Percentiles rank a stretch among this genome's conserved stretches.
These are phyloP conservation scores for Schizotus pectinicornis DNA, from an alignment of 2,888 invertebrate genomes.

Conservation along the genomic window DNA sequence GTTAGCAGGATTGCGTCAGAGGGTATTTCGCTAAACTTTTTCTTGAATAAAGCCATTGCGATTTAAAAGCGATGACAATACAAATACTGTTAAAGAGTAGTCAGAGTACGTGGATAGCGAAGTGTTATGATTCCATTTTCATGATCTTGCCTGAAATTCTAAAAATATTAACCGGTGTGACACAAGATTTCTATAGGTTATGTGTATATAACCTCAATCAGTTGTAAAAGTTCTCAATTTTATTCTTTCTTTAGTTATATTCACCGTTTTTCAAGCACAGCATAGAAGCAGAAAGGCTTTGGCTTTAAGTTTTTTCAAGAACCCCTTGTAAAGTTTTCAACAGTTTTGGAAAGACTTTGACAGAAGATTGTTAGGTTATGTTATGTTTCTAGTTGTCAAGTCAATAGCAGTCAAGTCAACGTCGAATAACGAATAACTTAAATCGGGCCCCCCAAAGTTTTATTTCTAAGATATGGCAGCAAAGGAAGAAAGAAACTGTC, in stretches of 20 bases:
- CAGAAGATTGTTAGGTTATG: too few species aligned
- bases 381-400: too few species aligned
- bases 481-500: conserved; percentile 54
- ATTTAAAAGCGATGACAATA: not conserved
- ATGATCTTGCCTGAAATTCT: not conserved
- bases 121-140: conserved; percentile 3
- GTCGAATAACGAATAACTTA: too few species aligned
- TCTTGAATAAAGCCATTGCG: conserved; percentile 65
- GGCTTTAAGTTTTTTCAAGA: too few species aligned
- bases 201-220: conserved; percentile 1
- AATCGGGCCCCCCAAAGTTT: conserved; percentile 41
- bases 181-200: not conserved
- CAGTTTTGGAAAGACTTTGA: too few species aligned
- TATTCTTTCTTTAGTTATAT: not conserved
- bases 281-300: too few species aligned
- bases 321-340: too few species aligned
- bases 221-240: not conserved
- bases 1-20: conserved; percentile 65
- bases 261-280: too few species aligned
- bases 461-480: too few species aligned
- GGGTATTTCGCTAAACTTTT: conserved; percentile 61
- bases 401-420: too few species aligned
- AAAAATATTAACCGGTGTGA: not conserved
- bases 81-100: not conserved
- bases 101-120: not conserved